Conservation (phyloP, 2,888 invertebrate genomes). For the Leptopterna dolabrata region DNA sequence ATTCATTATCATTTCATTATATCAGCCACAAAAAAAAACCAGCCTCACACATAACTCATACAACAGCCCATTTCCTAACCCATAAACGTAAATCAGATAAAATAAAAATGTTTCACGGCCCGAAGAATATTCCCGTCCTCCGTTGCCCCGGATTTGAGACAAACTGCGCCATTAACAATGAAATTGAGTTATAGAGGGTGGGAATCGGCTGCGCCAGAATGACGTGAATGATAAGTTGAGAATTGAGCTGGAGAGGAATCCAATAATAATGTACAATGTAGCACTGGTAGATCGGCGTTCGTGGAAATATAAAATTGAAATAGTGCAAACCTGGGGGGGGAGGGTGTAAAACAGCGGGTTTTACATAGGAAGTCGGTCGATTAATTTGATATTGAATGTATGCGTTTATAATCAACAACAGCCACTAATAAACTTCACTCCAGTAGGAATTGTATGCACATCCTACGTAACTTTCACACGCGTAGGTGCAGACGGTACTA, state of each 20-base stretch:
- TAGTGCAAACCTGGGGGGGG: too few species aligned
- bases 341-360: too few species aligned
- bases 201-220: background rate
- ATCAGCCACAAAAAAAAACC: background rate
- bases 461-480: too few species aligned
- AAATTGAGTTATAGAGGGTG: constrained; percentile 3
- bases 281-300: too few species aligned
- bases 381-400: too few species aligned
- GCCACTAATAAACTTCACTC: too few species aligned
- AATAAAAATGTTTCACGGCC: background rate
- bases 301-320: too few species aligned
- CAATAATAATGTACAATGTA: too few species aligned
- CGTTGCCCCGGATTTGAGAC: background rate
- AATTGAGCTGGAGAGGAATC: background rate
- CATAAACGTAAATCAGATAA: background rate
- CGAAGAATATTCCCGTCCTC: background rate
- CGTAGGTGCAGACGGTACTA: too few species aligned
- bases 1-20: background rate
- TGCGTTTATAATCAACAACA: too few species aligned
- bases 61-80: background rate
- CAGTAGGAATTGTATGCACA: too few species aligned
- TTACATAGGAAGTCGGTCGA: too few species aligned
- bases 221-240: background rate
- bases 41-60: background rate
- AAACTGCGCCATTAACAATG: background rate